Percentiles rank a stretch among this genome's conserved stretches.
Conservation (phyloP, 2,888 invertebrate genomes). For the Drosophila mimica region DNA sequence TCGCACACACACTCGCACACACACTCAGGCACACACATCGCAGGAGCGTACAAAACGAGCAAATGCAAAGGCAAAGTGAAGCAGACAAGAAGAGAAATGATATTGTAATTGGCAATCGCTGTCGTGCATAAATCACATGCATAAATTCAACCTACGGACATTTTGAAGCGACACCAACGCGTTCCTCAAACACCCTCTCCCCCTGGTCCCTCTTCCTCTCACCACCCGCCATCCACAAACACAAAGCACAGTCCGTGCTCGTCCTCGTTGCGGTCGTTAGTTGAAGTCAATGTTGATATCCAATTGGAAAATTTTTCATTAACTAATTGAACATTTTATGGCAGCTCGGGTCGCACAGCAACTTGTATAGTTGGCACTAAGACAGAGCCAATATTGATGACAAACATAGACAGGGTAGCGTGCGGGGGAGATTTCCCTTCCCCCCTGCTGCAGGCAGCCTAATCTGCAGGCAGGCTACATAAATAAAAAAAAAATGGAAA, state of each 20-base stretch:
- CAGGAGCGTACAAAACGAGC: slow-evolving; percentile 26
- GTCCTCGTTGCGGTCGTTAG: slow-evolving; percentile 61
- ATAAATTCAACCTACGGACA: slow-evolving; percentile 78
- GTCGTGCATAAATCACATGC: slow-evolving; percentile 79
- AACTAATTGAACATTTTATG: slow-evolving; percentile 84
- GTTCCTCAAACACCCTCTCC: neutral
- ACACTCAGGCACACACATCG: slow-evolving; percentile 4
- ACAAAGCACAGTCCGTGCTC: slow-evolving; percentile 4
- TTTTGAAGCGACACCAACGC: slow-evolving; percentile 66
- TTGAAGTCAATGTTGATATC: slow-evolving; percentile 76
- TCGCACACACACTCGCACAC: slow-evolving; percentile 42
- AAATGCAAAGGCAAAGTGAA: slow-evolving; percentile 54
- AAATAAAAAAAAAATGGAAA: slow-evolving; percentile 19
- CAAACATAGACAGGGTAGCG: slow-evolving; percentile 45
- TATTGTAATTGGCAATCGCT: slow-evolving; percentile 82
- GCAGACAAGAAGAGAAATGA: slow-evolving; percentile 76
- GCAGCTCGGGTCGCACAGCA: slow-evolving; percentile 53
- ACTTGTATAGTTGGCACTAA: slow-evolving; percentile 42
- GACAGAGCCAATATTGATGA: slow-evolving; percentile 72
- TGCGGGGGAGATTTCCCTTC: neutral
- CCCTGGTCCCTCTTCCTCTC: neutral
- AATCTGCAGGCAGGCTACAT: slow-evolving; percentile 46
- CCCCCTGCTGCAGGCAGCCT: slow-evolving; percentile 22
- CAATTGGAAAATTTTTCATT: slow-evolving; percentile 83
- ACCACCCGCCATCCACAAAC: neutral